These are phyloP conservation scores for Sparus aurata DNA, from an alignment of 2,797 vertebrate genomes.

Conservation along the genomic window DNA sequence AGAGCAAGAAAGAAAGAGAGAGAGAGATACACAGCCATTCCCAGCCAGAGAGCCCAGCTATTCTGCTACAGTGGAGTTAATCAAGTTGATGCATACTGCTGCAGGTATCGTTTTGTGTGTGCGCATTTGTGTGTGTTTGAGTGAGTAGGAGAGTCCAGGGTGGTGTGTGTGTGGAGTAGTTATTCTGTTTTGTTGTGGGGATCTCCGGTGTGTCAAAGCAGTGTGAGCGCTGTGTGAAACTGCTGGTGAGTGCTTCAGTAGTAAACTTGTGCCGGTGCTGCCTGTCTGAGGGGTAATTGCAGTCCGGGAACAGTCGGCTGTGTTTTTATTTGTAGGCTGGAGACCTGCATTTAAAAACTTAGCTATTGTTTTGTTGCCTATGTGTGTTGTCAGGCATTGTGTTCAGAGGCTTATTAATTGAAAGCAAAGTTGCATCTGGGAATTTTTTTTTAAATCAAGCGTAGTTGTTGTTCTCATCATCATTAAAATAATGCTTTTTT, in stretches of 20 bases:
- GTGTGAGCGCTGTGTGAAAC: slow-evolving; percentile 64
- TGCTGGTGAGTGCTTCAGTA: slow-evolving; percentile 63
- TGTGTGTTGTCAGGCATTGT: slow-evolving; percentile 28
- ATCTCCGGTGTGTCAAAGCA: slow-evolving; percentile 67
- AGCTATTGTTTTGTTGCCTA: slow-evolving; percentile 29
- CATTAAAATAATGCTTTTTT: slow-evolving; percentile 6
- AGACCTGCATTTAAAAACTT: slow-evolving; percentile 52
- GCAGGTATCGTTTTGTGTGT: slow-evolving; percentile 92
- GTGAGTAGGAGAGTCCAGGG: slow-evolving; percentile 45
- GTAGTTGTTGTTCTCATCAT: not conserved
- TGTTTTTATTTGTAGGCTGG: slow-evolving; percentile 53
- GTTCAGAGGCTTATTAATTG: slow-evolving; percentile 29
- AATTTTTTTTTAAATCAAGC: not conserved
- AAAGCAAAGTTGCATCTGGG: slow-evolving; percentile 21
- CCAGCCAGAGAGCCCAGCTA: slow-evolving; percentile 84
- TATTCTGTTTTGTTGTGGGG: slow-evolving; percentile 72
- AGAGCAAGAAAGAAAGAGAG: slow-evolving; percentile 72
- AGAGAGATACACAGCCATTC: slow-evolving; percentile 87
- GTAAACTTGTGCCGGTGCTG: slow-evolving; percentile 69
- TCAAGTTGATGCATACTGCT: slow-evolving; percentile 99
- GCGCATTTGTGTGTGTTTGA: slow-evolving; percentile 37
- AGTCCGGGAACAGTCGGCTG: slow-evolving; percentile 57
- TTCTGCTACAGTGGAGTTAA: slow-evolving; percentile 96
- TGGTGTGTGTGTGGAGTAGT: slow-evolving; percentile 57
- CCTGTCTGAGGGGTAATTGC: slow-evolving; percentile 71